Conservation (phyloP, 2,113 vertebrate genomes). For the Cepphus grylle region DNA sequence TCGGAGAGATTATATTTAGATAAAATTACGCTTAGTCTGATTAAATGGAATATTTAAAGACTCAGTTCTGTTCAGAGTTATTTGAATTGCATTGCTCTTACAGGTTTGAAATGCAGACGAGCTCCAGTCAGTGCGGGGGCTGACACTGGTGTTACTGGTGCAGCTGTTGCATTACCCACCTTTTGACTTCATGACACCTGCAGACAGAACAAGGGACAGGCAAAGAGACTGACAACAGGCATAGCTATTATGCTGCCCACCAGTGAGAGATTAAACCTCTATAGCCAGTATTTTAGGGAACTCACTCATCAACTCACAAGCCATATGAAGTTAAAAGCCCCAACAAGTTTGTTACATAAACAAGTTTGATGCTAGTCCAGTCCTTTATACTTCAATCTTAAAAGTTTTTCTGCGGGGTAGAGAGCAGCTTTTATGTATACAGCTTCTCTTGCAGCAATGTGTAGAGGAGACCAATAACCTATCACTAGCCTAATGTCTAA, state of each 20-base stretch:
- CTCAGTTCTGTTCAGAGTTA: neutral
- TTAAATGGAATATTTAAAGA: conserved; percentile 58
- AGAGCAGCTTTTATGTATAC: neutral
- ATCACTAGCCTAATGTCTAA: neutral
- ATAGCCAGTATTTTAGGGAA: neutral
- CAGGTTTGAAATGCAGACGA: rapidly evolving
- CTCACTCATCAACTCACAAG: neutral
- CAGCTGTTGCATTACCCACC: neutral
- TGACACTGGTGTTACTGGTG: neutral
- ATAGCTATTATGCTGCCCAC: rapidly evolving
- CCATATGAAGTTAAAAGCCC: rapidly evolving
- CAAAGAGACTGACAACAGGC: neutral
- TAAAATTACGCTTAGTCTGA: neutral
- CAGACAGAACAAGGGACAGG: neutral
- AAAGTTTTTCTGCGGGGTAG: neutral
- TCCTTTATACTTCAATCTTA: neutral
- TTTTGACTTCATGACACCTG: neutral
- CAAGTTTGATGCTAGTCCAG: neutral
- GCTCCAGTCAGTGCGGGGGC: neutral
- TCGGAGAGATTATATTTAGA: neutral
- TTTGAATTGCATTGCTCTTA: neutral
- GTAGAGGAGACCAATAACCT: neutral
- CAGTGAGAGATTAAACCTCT: neutral
- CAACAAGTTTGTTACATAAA: neutral
- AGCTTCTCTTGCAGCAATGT: rapidly evolving